These are phyloP conservation scores for Acanthopleura granulata DNA, from an alignment of 2,888 invertebrate genomes.

Conservation along the genomic window DNA sequence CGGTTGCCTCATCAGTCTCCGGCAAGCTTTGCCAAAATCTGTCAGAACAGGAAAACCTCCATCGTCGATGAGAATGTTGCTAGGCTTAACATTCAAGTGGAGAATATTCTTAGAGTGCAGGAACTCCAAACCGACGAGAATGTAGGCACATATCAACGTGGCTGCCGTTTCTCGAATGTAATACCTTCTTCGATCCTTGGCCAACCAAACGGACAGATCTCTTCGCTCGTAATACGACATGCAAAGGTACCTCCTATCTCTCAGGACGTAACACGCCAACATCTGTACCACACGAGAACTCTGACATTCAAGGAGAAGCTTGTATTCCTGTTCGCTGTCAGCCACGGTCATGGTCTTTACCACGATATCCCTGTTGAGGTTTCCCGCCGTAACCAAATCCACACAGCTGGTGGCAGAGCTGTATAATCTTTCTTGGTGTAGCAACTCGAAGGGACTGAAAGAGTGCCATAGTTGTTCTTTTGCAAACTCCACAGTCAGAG, in stretches of 20 bases:
- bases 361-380: too few relatives aligned
- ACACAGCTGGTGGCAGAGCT: too few relatives aligned
- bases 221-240: background rate
- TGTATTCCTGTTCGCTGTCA: too few relatives aligned
- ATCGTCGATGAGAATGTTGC: background rate
- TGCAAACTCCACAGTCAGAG: too few relatives aligned
- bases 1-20: too few relatives aligned
- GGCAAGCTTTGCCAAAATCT: background rate
- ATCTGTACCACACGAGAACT: background rate
- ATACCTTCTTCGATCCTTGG: background rate
- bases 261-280: background rate
- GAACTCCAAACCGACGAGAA: background rate
- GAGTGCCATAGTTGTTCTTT: too few relatives aligned
- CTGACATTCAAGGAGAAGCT: too few relatives aligned
- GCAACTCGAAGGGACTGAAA: too few relatives aligned
- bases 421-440: too few relatives aligned
- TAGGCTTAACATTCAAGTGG: background rate
- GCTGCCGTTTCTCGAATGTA: background rate
- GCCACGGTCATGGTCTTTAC: too few relatives aligned
- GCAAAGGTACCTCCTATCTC: background rate
- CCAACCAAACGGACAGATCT: background rate
- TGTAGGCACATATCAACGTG: background rate
- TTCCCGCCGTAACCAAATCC: too few relatives aligned
- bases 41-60: background rate
- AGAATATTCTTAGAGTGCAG: background rate